phyloP scores from a whole-genome alignment of 2,888 invertebrate species.

The Athalia cordata region DNA sequence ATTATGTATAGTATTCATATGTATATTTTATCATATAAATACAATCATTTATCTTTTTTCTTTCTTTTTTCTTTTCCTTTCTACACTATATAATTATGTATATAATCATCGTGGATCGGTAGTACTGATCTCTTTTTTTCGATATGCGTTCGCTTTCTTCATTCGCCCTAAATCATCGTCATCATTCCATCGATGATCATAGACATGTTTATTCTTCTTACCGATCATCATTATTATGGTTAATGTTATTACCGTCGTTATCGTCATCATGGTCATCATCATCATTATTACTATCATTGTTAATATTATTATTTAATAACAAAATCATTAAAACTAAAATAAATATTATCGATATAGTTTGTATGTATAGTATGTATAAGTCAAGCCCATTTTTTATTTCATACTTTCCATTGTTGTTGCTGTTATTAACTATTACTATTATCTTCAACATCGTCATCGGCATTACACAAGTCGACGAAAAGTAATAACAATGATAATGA shows the following conservation, averaged over 20 bases:
- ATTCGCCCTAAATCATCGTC: too few relatives aligned
- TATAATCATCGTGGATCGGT: not conserved
- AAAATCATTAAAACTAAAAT: constrained; percentile 62
- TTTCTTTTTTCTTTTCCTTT: not conserved
- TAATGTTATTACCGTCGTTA: too few relatives aligned
- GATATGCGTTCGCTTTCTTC: too few relatives aligned
- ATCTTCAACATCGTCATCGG: constrained; percentile 10
- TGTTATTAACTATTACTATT: constrained; percentile 22
- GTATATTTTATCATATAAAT: not conserved
- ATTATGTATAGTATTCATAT: constrained; percentile 14
- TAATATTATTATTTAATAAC: not conserved
- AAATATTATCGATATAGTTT: constrained; percentile 59
- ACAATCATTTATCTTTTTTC: not conserved
- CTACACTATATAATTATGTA: not conserved
- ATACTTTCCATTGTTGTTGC: constrained; percentile 38
- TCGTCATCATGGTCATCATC: not conserved
- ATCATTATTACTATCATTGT: constrained; percentile 14
- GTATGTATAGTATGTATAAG: constrained; percentile 48
- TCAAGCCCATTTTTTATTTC: constrained; percentile 54
- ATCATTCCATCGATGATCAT: too few relatives aligned
- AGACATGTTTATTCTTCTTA: too few relatives aligned
- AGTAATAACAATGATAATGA: too few relatives aligned
- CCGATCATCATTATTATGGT: too few relatives aligned
- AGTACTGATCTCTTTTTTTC: too few relatives aligned
- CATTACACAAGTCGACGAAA: too few relatives aligned